Evolutionary conservation across 2,888 invertebrate genomes (phyloP), one percentile per base, ranked within the genome.

Genomic region (Blera fallax): DNA sequence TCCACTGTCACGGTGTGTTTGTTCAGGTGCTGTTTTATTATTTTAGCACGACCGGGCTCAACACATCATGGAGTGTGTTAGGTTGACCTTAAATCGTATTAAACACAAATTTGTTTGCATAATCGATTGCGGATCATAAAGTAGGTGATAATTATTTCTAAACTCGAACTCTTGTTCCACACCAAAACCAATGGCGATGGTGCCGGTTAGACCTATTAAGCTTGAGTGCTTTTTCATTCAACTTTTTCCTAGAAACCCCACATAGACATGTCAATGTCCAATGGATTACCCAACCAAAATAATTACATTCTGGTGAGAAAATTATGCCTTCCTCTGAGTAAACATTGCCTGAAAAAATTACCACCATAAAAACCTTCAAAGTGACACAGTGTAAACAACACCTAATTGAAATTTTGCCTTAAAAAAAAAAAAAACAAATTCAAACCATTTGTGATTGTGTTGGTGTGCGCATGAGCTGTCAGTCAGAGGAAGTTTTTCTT

Each of bases 311-410:
- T 48, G 62, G 45, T 16, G 45, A 14, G 11, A 37, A 64, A 34
- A 34, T 48, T 37, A 27, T 54, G n/a, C 29, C 24, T 52, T 5
- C 27, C 45, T 24, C 45, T 65, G n/a, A 32, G 65, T 56, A 76
- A 65, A 76, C 37, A 65, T 16, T 16, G 34, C 37, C 62, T 27
- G 10, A 1, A 32, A 64, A 50, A 58, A 34, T 18, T 70, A n/a
- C 64, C 65, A 65, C 58, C 70, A 62, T 37, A 52, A 54, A 60
- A 64, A 64, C 77, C 56, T 77, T 65, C 43, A 77, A 62, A 70
- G 50, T 69, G 67, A 50, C 56, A 45, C 58, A 40, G 32, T 82
- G 76, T 82, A 82, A 82, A 82, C 76, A 77, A 70, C 64, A 77
- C 58, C 58, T 76, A 82, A 82, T 72, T 70, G 56, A 76, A 70